Evolutionary conservation across 2,888 invertebrate species (phyloP), one percentile per base, ranked within the genome.

Genomic region (Drosophila anomelani): DNA sequence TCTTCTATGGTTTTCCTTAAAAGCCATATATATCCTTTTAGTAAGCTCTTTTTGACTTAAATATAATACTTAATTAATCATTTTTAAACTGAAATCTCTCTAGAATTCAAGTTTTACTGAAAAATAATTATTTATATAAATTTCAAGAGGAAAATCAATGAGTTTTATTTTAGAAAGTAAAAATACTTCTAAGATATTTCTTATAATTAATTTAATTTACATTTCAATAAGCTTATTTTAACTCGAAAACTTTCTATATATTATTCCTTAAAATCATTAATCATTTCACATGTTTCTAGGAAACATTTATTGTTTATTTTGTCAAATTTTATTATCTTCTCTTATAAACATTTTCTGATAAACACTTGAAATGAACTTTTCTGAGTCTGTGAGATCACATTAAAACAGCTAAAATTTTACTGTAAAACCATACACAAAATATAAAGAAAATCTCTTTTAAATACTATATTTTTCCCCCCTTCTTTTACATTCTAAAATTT

Each of bases 171-270:
- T n/a, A n/a, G n/a, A n/a, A n/a, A n/a, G n/a, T n/a, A n/a, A n/a
- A n/a, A n/a, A n/a, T n/a, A n/a, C n/a, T n/a, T 44, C 4, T 20
- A 15, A 15, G 3, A 0, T 15, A 9, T 46, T 26, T 4, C 15
- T 3, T 10, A n/a, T n/a, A n/a, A 0, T 8, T 15, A 0, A 0
- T 23, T 23, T n/a, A n/a, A 44, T 15, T 15, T 8, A 7, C 15
- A 23, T 20, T 8, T 8, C 3, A 23, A 13, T 23, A 23, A 15
- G 0, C 3, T 26, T 23, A 7, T 46, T 26, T 10, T 1, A 1
- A 26, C 2, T n/a, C 0, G 12, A 10, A 0, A 10, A 15, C 3
- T n/a, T 0, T 8, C 0, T 32, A 7, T 49, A 17, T 13, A 7
- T 4, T 13, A 1, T 13, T 17, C 8, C 13, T 8, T 8, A 13